A percentile compares a stretch with the other conserved stretches of the same genome.
Conservation (phyloP, 2,888 invertebrate genomes). For the Cataglyphis cursor region DNA sequence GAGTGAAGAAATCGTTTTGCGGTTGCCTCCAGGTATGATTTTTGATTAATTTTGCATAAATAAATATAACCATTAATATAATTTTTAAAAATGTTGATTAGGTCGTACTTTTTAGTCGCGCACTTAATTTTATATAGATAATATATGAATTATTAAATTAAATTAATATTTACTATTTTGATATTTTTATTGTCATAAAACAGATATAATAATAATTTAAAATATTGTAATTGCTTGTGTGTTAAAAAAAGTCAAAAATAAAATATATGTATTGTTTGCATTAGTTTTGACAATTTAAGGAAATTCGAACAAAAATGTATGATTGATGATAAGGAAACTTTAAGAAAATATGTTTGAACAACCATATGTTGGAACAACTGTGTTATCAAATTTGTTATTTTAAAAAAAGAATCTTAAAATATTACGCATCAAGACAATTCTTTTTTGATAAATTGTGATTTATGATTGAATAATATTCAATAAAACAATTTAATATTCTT, state of each 20-base stretch:
- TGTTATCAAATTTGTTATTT: too few species aligned
- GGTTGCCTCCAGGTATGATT: constrained; percentile 93
- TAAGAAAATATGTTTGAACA: too few species aligned
- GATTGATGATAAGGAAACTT: too few species aligned
- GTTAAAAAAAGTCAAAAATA: too few species aligned
- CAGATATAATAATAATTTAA: too few species aligned
- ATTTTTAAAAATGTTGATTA: background rate
- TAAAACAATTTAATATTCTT: background rate
- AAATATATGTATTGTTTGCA: too few species aligned
- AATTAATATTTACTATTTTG: background rate
- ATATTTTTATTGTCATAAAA: background rate
- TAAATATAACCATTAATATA: background rate
- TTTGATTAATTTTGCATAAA: background rate
- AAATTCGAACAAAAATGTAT: too few species aligned
- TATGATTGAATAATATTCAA: background rate
- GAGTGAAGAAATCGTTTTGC: constrained; percentile 89
- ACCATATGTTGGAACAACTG: too few species aligned
- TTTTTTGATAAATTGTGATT: background rate
- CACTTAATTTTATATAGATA: background rate
- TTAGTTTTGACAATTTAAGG: too few species aligned
- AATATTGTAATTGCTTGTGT: too few species aligned
- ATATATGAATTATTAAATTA: background rate
- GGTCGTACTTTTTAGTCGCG: background rate
- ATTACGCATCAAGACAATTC: too few species aligned
- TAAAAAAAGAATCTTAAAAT: too few species aligned